Conservation (phyloP, 2,888 invertebrate species). For the Cheilosia vernalis region DNA sequence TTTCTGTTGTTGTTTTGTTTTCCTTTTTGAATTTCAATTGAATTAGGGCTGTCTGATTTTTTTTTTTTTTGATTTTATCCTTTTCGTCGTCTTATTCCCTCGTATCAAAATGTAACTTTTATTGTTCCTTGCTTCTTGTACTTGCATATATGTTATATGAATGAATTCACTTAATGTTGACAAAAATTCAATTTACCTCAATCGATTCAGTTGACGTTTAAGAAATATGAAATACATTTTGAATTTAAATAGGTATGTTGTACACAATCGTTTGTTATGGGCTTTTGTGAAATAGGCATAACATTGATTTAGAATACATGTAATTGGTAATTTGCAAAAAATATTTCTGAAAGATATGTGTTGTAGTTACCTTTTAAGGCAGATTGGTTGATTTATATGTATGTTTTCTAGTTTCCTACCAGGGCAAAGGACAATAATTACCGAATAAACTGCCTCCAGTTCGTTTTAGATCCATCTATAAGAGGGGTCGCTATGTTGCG, state of each 20-base stretch:
- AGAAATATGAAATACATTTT: slow-evolving; percentile 2
- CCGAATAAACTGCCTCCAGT: no score
- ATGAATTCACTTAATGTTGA: slow-evolving; percentile 5
- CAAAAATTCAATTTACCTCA: slow-evolving; percentile 9
- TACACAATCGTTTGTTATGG: no score
- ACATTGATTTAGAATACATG: no score
- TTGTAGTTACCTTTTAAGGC: no score
- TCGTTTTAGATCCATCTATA: no score
- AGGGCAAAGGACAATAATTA: no score
- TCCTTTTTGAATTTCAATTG: slow-evolving; percentile 27
- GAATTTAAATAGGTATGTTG: slow-evolving; percentile 16
- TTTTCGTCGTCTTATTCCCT: slow-evolving; percentile 2
- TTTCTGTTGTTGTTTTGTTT: slow-evolving; percentile 8
- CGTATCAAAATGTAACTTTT: slow-evolving; percentile 4
- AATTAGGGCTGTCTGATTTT: slow-evolving; percentile 25
- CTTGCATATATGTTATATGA: slow-evolving; percentile 7
- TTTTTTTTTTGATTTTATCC: slow-evolving; percentile 6
- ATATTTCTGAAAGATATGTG: no score
- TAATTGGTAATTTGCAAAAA: no score
- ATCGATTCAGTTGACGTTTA: slow-evolving; percentile 13
- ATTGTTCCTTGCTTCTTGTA: background rate
- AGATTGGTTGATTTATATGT: no score
- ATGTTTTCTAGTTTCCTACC: no score
- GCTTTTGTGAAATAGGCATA: no score
- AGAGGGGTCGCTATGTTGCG: no score